These are phyloP conservation scores for Drosophila navojoa DNA, from an alignment of 1,140 invertebrate genomes.

Conservation along the genomic window DNA sequence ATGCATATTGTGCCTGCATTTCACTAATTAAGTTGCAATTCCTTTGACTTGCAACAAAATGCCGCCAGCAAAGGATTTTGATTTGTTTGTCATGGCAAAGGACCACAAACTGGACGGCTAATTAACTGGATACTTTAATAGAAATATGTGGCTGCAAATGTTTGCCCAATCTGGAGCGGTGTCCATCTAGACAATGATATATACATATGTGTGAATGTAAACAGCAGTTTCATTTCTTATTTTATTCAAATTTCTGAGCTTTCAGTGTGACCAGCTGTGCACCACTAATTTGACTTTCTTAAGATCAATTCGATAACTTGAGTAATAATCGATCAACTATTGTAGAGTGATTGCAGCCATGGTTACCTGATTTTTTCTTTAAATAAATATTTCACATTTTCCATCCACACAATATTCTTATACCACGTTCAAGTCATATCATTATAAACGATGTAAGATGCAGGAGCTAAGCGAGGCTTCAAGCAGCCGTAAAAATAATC, in stretches of 20 bases:
- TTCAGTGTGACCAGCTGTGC: not conserved
- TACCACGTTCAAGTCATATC: too few relatives aligned
- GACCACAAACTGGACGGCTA: not conserved
- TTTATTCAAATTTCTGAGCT: too few relatives aligned
- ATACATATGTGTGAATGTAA: too few relatives aligned
- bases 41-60: conserved; percentile 18
- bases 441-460: too few relatives aligned
- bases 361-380: not conserved
- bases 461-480: not conserved
- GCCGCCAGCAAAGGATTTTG: conserved; percentile 6
- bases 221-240: too few relatives aligned
- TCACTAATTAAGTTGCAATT: conserved; percentile 38
- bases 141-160: not conserved
- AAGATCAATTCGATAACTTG: not conserved
- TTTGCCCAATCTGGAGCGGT: not conserved
- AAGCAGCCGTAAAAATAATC: not conserved
- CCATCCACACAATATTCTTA: too few relatives aligned
- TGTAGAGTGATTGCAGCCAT: too few relatives aligned
- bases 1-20: conserved; percentile 5
- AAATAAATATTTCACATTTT: not conserved
- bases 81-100: conserved; percentile 12
- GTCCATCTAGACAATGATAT: too few relatives aligned
- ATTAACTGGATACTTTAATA: not conserved
- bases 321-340: too few relatives aligned
- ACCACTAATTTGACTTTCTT: not conserved